Percentiles rank a stretch among this genome's conserved stretches.
phyloP scores from a whole-genome alignment of 37 sponge, comb jelly and placozoan species.

The Trichoplax adhaerens region DNA sequence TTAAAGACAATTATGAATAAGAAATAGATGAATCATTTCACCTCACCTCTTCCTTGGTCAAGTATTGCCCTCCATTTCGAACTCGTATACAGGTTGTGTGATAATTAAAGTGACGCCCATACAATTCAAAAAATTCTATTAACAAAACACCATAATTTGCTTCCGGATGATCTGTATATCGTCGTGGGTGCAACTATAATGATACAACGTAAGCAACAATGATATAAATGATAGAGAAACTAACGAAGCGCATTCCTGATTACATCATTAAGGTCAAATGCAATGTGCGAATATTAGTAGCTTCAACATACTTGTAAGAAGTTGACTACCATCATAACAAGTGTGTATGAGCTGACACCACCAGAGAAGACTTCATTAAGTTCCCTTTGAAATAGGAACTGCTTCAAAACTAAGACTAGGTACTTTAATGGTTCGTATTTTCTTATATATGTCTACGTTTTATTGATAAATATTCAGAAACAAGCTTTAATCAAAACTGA shows the following conservation, averaged over 20 bases:
- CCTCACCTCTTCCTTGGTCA: constrained; percentile 37
- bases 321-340: constrained; percentile 72
- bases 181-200: not conserved
- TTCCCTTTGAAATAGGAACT: constrained; percentile 74
- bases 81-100: constrained; percentile 58
- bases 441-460: not conserved
- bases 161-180: constrained; percentile 12
- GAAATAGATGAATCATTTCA: constrained; percentile 3
- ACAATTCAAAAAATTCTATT: constrained; percentile 95
- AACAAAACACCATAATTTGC: constrained; percentile 82
- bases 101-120: constrained; percentile 84
- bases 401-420: constrained; percentile 71
- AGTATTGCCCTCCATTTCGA: constrained; percentile 60
- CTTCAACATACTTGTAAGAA: constrained; percentile 51
- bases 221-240: not conserved
- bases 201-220: not conserved
- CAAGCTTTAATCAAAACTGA: not conserved
- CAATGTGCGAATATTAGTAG: constrained; percentile 11
- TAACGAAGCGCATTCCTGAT: not conserved
- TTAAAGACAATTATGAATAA: too few relatives aligned
- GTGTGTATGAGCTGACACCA: constrained; percentile 85
- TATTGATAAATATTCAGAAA: not conserved
- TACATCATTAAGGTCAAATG: not conserved
- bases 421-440: constrained; percentile 8
- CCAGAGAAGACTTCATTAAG: constrained; percentile 90